Percentiles rank a stretch among this genome's conserved stretches.
These are phyloP conservation scores for Leptobrachium ailaonicum DNA, from an alignment of 2,113 vertebrate genomes.

Conservation along the genomic window DNA sequence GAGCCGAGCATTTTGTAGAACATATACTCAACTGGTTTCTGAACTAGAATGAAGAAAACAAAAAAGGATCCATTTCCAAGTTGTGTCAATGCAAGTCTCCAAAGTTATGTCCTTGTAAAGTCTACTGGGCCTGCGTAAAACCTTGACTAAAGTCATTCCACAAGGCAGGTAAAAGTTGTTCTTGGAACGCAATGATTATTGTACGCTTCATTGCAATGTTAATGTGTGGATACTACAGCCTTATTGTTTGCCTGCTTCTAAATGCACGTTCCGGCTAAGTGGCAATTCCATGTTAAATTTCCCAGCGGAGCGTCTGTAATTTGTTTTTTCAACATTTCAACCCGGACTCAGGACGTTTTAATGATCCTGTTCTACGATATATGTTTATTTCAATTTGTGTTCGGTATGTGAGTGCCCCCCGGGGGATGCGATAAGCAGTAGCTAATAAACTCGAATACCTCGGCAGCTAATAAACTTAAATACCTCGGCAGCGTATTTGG, in stretches of 20 bases:
- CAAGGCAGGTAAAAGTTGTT: slow-evolving; percentile 13
- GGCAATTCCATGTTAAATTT: slow-evolving; percentile 38
- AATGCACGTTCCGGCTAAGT: slow-evolving; percentile 37
- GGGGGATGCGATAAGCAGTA: slow-evolving; percentile 11
- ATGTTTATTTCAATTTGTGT: slow-evolving; percentile 30
- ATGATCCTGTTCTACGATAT: slow-evolving; percentile 23
- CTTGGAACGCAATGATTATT: slow-evolving; percentile 26
- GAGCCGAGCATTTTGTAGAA: too few relatives aligned
- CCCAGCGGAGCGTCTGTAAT: slow-evolving; percentile 28
- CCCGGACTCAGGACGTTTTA: slow-evolving; percentile 32
- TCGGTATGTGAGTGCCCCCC: slow-evolving; percentile 9
- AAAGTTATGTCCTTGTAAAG: too few relatives aligned
- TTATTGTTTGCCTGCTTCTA: slow-evolving; percentile 22
- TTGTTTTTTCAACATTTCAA: slow-evolving; percentile 39
- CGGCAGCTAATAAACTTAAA: slow-evolving; percentile 10
- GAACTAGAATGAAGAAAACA: too few relatives aligned
- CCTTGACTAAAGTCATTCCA: not conserved
- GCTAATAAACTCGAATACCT: slow-evolving; percentile 23
- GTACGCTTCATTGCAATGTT: slow-evolving; percentile 17
- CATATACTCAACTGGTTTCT: too few relatives aligned
- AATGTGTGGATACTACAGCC: slow-evolving; percentile 26
- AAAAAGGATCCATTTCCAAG: too few relatives aligned
- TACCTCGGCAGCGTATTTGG: not conserved
- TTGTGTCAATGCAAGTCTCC: too few relatives aligned
- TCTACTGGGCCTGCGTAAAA: too few relatives aligned